phyloP scores from a whole-genome alignment of 1,140 invertebrate species.

The Calosoma granatense region DNA sequence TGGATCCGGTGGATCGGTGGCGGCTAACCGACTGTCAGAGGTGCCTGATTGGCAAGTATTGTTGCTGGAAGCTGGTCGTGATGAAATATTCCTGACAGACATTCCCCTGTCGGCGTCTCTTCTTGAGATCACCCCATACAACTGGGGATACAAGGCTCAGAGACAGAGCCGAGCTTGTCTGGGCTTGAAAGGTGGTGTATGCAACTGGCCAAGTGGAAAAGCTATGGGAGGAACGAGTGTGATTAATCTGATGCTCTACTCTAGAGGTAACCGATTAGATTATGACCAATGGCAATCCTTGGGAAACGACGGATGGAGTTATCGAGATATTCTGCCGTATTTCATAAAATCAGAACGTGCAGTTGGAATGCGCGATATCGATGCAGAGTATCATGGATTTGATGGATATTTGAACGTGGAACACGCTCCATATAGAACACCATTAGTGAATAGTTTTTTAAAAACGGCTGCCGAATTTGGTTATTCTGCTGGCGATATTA shows the following conservation, averaged over 20 bases:
- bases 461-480: slow-evolving; percentile 45
- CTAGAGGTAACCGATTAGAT: slow-evolving; percentile 55
- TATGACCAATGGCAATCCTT: slow-evolving; percentile 59
- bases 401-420: slow-evolving; percentile 59
- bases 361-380: slow-evolving; percentile 27
- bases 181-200: slow-evolving; percentile 50
- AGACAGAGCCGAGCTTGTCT: slow-evolving; percentile 55
- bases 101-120: slow-evolving; percentile 60
- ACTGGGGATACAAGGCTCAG: slow-evolving; percentile 71
- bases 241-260: slow-evolving; percentile 74
- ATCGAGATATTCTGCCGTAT: slow-evolving; percentile 68
- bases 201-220: slow-evolving; percentile 62
- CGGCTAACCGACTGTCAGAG: slow-evolving; percentile 62
- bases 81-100: slow-evolving; percentile 65
- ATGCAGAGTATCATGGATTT: slow-evolving; percentile 31
- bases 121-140: slow-evolving; percentile 57
- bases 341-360: slow-evolving; percentile 72
- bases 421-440: slow-evolving; percentile 48
- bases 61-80: slow-evolving; percentile 58
- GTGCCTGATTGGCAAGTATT: slow-evolving; percentile 55
- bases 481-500: slow-evolving; percentile 43
- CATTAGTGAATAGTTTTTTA: slow-evolving; percentile 34
- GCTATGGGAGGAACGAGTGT: slow-evolving; percentile 66
- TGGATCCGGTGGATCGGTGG: slow-evolving; percentile 43
- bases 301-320: slow-evolving; percentile 83